Evolutionary conservation across 2,113 vertebrate species (phyloP).

Genomic region (Pomatorhinus ruficollis): DNA sequence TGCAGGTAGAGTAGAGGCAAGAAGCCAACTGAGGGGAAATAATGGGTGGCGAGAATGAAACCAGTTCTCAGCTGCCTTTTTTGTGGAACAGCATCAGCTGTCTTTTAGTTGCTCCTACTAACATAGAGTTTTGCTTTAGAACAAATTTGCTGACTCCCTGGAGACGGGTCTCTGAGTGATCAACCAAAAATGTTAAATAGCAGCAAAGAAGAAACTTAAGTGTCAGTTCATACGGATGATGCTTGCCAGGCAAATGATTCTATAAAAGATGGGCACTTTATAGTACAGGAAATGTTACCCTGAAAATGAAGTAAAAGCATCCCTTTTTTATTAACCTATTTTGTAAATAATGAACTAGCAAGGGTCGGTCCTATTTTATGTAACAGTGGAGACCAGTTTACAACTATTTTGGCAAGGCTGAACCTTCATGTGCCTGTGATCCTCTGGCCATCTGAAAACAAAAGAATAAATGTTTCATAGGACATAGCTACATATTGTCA

Average conservation of each 20-base stretch:
- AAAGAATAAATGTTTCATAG: neutral
- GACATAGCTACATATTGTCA: neutral
- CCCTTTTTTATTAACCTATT: neutral
- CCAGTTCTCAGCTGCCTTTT: neutral
- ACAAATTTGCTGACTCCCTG: neutral
- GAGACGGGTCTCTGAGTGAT: neutral
- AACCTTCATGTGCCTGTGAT: neutral
- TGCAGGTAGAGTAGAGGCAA: neutral
- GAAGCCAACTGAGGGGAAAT: accelerated
- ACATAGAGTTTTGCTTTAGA: neutral
- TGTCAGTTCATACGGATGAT: neutral
- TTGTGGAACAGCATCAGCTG: neutral
- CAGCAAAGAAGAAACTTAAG: neutral
- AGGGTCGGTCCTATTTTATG: neutral
- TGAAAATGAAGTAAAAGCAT: neutral
- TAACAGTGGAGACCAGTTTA: neutral
- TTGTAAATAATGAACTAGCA: neutral
- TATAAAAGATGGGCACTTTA: neutral
- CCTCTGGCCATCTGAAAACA: neutral
- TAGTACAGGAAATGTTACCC: neutral
- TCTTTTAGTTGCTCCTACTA: neutral
- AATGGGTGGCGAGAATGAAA: neutral
- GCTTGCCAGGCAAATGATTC: neutral
- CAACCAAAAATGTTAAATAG: neutral
- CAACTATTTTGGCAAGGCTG: neutral